Base-by-base conservation (phyloP, 2,888 invertebrate genomes). In the Phoenoteleia sp. region DNA sequence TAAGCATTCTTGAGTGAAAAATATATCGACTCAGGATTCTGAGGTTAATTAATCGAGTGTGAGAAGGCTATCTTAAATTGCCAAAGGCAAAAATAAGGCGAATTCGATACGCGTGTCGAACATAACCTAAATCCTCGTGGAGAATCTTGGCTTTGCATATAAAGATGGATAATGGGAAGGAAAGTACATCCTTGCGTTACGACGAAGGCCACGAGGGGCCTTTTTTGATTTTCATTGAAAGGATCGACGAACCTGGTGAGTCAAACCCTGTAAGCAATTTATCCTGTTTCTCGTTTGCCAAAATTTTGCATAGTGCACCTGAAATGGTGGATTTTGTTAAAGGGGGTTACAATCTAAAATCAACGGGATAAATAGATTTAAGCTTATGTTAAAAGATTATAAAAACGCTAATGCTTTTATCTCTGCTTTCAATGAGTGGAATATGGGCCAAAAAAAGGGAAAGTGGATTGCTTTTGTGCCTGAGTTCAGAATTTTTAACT, bases 391-490 rank as follows among this genome's bases (percentile, higher is more conserved):
- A 3, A 6, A 25, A 27, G 15, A 27, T 29, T 27, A 6, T 15
- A 27, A 15, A 5, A 15, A 17, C 1, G 64, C 64, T 6, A 64
- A 64, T n/a, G 23, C 4, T 3, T 64, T 64, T 17, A n/a, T 64
- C 6, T 27, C 45, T 0, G 23, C 5, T 17, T 64, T 64, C 13
- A 64, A 64, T 47, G 7, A 45, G 6, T 11, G 27, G 0, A 17
- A 47, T 1, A 2, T 27, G 15, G 39, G 39, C n/a, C 5, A n/a
- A 13, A 17, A 23, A 3, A 19, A 15, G 6, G 64, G 29, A 47
- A 29, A 13, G 11, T 64, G 64, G 64, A 29, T 27, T 13, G 64
- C 64, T 4, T 64, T 27, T 29, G 47, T 45, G 11, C 64, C 64
- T 2, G 17, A 9, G n/a, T 47, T 17, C 29, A 64, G 47, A 47